A percentile compares a stretch with the other conserved stretches of the same genome.
These are phyloP conservation scores for Mixornis gularis DNA, from an alignment of 2,113 vertebrate genomes.

Conservation along the genomic window DNA sequence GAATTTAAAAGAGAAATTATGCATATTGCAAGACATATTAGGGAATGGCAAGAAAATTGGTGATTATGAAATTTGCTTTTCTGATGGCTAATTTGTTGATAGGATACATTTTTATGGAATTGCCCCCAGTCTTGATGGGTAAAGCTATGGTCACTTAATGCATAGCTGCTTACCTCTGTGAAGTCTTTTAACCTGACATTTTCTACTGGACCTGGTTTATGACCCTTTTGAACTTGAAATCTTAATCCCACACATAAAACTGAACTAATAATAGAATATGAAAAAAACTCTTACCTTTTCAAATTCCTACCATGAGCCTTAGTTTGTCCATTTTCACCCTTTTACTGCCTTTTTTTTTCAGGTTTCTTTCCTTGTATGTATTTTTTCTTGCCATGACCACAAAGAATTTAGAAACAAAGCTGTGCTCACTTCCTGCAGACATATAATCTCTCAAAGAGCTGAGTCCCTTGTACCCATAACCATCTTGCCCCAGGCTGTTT, in stretches of 20 bases:
- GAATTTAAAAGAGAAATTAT: conserved; percentile 8
- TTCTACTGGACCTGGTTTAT: not conserved
- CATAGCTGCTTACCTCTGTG: not conserved
- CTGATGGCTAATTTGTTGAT: not conserved
- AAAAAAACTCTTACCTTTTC: not conserved
- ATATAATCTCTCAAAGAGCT: not conserved
- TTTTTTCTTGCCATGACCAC: not conserved
- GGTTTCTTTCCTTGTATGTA: not conserved
- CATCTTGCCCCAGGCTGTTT: not conserved
- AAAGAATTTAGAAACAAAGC: not conserved
- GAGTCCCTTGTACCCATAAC: not conserved
- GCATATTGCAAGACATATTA: not conserved
- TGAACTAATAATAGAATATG: not conserved
- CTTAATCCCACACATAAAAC: not conserved
- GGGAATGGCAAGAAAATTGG: not conserved
- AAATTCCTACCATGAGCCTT: not conserved
- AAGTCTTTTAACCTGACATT: not conserved
- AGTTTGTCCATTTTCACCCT: not conserved
- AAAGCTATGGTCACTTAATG: not conserved
- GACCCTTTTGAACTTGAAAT: not conserved
- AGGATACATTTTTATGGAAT: not conserved
- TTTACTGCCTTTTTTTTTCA: not conserved
- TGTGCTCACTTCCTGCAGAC: not conserved
- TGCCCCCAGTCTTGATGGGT: not conserved
- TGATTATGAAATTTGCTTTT: not conserved